Base-by-base conservation (phyloP, 92 coral and sea anemone genomes). In the Palythoa caribaeorum region DNA sequence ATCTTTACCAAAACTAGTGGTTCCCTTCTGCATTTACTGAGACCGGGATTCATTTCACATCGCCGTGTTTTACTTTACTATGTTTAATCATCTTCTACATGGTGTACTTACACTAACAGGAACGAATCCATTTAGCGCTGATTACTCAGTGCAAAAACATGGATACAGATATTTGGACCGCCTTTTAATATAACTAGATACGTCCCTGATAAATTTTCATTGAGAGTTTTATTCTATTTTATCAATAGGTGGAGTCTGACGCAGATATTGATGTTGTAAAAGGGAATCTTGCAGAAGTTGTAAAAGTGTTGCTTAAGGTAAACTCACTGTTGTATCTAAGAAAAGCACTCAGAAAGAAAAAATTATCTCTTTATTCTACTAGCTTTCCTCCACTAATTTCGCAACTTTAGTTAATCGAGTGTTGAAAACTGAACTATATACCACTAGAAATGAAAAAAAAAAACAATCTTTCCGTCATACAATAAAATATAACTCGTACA, bases 231-330 rank as follows among this genome's bases (percentile, higher is more conserved):
- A 28, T 38, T 19, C 53, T 44, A 44, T 60, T 35, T 40, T 81
- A 8, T 35, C 44, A 4, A 65, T 20, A 81, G 86, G 62, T 81
- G 44, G 84, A 79, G 53, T 70, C 70, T 3, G 70, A 85, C 83
- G 13, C 87, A 37, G 79, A 70, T 3, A 77, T 73, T 44, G 77
- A 63, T 20, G 86, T 72, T 40, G 70, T 66, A 38, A 88, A 83
- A 81, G 85, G 60, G 13, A 55, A 59, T 53, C 59, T 86, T 2
- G 81, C 83, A 69, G 83, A 90, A 35, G 92, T 87, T 53, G 87
- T 90, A 15, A 83, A 83, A 55, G 52, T 62, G 44, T 63, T 83
- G 44, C 85, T 75, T 17, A 86, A 89, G 92, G 92, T 89, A 83
- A 2, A 10, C 50, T 70, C n/a, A 57, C 19, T 63, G 54, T 54